These are phyloP conservation scores for Acromyrmex charruanus DNA, from an alignment of 1,140 invertebrate species.

Conservation along the genomic window DNA sequence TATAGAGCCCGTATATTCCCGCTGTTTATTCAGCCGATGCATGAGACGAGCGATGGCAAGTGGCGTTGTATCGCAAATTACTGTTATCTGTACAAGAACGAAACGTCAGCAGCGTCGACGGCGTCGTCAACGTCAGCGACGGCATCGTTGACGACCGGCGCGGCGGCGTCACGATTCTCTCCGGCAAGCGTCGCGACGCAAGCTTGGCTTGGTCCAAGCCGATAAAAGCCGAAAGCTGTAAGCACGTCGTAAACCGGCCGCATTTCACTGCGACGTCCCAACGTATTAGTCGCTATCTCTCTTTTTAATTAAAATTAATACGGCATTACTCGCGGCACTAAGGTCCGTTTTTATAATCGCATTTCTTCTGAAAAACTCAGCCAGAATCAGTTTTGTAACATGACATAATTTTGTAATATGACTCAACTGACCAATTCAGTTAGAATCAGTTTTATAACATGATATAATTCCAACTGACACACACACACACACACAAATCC, in stretches of 20 bases:
- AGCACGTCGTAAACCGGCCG: conserved; percentile 75
- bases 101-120: conserved; percentile 51
- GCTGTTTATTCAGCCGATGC: conserved; percentile 32
- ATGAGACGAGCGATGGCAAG: conserved; percentile 31
- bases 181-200: conserved; percentile 17
- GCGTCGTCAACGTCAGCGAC: conserved; percentile 59
- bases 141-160: conserved; percentile 49
- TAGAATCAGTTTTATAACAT: not conserved
- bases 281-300: conserved; percentile 68
- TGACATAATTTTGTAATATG: no score
- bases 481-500: not conserved
- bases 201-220: conserved; percentile 50
- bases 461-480: not conserved
- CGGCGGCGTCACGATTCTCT: conserved; percentile 25
- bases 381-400: not conserved
- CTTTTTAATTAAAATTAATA: conserved; percentile 80
- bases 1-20: not conserved
- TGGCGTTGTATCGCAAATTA: conserved; percentile 47
- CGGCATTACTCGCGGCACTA: conserved; percentile 54
- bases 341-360: not conserved
- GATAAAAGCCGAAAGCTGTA: conserved; percentile 74
- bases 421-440: not conserved
- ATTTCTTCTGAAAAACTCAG: not conserved
- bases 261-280: conserved; percentile 66
- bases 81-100: conserved; percentile 47